phyloP scores from a whole-genome alignment of 64 coral and sea anemone genomes.

The Dendrophyllia cribrosa region DNA sequence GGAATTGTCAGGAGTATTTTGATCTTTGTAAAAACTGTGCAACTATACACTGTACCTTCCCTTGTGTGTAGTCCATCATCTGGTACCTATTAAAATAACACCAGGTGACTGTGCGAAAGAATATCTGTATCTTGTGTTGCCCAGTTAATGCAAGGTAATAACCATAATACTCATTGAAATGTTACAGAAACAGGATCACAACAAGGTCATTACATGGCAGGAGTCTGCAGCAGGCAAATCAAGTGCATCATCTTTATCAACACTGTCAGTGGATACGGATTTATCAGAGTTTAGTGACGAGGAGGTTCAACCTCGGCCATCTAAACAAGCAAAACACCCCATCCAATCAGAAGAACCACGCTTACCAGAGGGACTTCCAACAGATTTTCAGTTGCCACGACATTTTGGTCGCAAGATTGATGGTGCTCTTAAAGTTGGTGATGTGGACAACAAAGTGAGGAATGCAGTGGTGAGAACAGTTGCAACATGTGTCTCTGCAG shows the following conservation, averaged over 20 bases:
- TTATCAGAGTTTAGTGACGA: neutral
- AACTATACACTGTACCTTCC: too few relatives aligned
- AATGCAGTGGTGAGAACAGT: neutral
- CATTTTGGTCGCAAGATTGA: slow-evolving; percentile 6
- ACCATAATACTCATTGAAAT: too few relatives aligned
- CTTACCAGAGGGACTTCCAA: neutral
- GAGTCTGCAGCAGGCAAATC: neutral
- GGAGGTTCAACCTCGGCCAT: neutral
- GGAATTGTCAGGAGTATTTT: too few relatives aligned
- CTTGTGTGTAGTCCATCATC: too few relatives aligned
- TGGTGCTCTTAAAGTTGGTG: neutral
- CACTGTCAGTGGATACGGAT: neutral
- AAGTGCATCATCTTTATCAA: neutral
- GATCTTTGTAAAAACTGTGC: too few relatives aligned
- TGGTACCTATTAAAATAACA: too few relatives aligned
- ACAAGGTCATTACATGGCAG: neutral
- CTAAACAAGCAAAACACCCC: neutral
- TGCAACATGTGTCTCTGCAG: neutral
- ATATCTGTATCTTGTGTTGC: too few relatives aligned
- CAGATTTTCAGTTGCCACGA: neutral
- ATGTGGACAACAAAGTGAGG: slow-evolving; percentile 2
- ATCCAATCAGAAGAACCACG: neutral
- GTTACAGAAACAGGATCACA: too few relatives aligned
- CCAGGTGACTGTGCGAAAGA: too few relatives aligned
- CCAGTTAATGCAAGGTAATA: too few relatives aligned